A percentile compares a stretch with the other conserved stretches of the same genome.
Conservation (phyloP, 2,888 invertebrate genomes). For the Idaea aversata region DNA sequence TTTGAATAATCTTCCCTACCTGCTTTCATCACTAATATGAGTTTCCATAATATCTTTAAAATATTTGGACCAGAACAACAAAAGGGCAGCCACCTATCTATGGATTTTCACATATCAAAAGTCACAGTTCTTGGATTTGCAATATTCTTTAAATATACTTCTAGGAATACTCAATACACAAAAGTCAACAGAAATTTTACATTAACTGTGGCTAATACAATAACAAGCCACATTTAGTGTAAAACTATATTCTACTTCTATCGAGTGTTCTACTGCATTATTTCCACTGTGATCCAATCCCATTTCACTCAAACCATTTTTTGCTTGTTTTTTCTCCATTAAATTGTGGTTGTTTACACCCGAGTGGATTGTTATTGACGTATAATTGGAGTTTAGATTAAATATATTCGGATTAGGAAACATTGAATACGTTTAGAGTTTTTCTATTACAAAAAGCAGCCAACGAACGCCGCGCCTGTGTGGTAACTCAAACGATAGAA, state of each 20-base stretch:
- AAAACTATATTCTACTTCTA: neutral
- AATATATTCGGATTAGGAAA: slow-evolving; percentile 19
- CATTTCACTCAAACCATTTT: slow-evolving; percentile 33
- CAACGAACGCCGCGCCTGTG: neutral
- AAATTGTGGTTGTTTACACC: slow-evolving; percentile 61
- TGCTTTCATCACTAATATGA: no score
- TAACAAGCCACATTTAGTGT: neutral
- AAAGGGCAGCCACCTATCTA: no score
- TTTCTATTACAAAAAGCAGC: neutral
- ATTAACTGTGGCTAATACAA: no score
- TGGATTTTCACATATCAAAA: no score
- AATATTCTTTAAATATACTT: no score
- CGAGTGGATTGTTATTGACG: slow-evolving; percentile 51
- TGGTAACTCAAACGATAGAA: neutral
- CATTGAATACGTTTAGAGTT: neutral
- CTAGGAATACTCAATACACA: no score
- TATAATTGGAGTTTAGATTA: slow-evolving; percentile 45
- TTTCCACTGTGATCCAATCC: slow-evolving; percentile 21
- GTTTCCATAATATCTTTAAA: no score
- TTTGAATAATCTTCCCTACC: no score
- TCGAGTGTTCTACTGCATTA: slow-evolving; percentile 9
- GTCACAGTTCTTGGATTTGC: no score
- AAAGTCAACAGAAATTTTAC: no score
- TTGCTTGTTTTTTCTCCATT: slow-evolving; percentile 37
- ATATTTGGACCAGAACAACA: no score